Evolutionary conservation across 2,888 invertebrate species (phyloP), one percentile per base, ranked within the genome.

Genomic region (Philereme vetulata): DNA sequence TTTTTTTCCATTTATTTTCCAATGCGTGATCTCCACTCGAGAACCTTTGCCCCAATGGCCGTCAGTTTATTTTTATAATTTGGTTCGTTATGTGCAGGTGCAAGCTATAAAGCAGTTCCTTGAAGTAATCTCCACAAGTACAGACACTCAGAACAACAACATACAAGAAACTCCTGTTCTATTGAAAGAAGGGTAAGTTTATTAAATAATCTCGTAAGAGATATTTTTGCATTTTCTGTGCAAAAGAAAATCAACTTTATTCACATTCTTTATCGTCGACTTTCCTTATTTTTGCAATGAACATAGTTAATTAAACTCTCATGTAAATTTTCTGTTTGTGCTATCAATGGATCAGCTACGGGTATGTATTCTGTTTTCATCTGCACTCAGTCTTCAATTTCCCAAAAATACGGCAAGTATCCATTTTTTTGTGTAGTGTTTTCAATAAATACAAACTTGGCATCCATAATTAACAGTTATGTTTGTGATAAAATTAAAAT

Each of bases 161-260:
- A 72, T 93, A 70, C 93, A 94, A 77, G 95, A 95, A 67, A 93
- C 94, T 46, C 97, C 97, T 50, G 96, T 98, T 69, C 93, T 97
- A 74, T 93, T 98, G 51, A 98, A 98, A 93, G 97, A 98, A 93
- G 97, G 98, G 98, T 98, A 88, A 94, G 96, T 93, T 61, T 62
- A 36, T 36, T 4, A 42, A n/a, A 8, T 4, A 3, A 42, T n/a
- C 5, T 42, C 36, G 42, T 9, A 42, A 42, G 21, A 2, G 21
- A 21, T 2, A 21, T 21, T 21, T 21, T 21, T 21, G 21, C 21
- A 21, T 21, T 21, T 21, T 21, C 21, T 21, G 21, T 21, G 21
- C 21, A 21, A 21, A 21, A 1, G 21, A 21, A 21, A 21, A 21
- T 21, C 21, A 21, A 21, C 21, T 21, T 21, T 21, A 21, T 21